These are phyloP conservation scores for Danionella dracula DNA, from an alignment of 2,797 vertebrate genomes.

Conservation along the genomic window DNA sequence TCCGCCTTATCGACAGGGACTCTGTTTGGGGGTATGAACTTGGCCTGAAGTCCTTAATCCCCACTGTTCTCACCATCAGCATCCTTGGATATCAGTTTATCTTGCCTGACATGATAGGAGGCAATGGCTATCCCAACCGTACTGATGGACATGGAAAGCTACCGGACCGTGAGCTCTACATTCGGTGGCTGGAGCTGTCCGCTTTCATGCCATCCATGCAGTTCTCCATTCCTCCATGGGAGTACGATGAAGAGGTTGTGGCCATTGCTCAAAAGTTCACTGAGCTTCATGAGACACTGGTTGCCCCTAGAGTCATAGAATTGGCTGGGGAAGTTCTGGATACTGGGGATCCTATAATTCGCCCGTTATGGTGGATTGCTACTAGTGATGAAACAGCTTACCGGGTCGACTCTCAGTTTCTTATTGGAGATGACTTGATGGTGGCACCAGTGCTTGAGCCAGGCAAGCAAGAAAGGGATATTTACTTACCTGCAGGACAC, in stretches of 20 bases:
- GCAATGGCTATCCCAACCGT: slow-evolving; percentile 74
- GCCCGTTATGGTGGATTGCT: slow-evolving; percentile 98
- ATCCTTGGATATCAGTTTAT: slow-evolving; percentile 88
- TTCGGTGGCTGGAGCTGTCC: slow-evolving; percentile 92
- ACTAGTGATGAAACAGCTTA: slow-evolving; percentile 82
- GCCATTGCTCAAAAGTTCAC: slow-evolving; percentile 88
- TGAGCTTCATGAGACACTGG: slow-evolving; percentile 80
- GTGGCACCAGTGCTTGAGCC: slow-evolving; percentile 92
- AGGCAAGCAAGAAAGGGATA: slow-evolving; percentile 88
- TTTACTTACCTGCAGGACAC: slow-evolving; percentile 87
- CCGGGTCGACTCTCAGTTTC: slow-evolving; percentile 91
- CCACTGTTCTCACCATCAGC: slow-evolving; percentile 84
- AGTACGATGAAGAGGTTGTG: slow-evolving; percentile 85
- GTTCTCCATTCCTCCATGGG: slow-evolving; percentile 94
- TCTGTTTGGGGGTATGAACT: slow-evolving; percentile 95
- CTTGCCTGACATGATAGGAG: slow-evolving; percentile 86
- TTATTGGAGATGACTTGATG: slow-evolving; percentile 93
- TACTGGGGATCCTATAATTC: slow-evolving; percentile 90
- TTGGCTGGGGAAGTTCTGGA: slow-evolving; percentile 82
- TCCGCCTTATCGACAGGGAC: slow-evolving; percentile 91
- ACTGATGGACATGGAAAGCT: slow-evolving; percentile 63
- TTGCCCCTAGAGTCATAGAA: slow-evolving; percentile 86
- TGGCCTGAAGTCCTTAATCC: slow-evolving; percentile 91
- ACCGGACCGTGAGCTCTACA: slow-evolving; percentile 88
- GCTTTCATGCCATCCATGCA: slow-evolving; percentile 98